Percentiles rank a stretch among this genome's conserved stretches.
Evolutionary conservation across 1,140 invertebrate genomes (phyloP).

Genomic region (Trichonephila inaurata): DNA sequence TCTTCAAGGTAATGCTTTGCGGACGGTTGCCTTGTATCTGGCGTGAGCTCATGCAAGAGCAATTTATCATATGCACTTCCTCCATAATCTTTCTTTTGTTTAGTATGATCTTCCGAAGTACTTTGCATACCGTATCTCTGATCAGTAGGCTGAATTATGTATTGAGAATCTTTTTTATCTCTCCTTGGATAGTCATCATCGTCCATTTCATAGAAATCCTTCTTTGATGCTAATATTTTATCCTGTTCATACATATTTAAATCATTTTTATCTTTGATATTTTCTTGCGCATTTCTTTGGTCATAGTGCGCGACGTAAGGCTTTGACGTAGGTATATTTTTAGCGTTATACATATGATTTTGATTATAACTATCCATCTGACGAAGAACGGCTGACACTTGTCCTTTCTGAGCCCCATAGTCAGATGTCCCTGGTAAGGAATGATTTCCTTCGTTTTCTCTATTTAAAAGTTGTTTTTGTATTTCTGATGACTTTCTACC

Average conservation of each 20-base stretch:
- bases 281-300: constrained; percentile 6
- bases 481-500: constrained; percentile 47
- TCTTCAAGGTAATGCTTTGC: constrained; percentile 73
- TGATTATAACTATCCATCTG: constrained; percentile 64
- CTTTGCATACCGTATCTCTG: not conserved
- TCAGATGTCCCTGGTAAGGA: not conserved
- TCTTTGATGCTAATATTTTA: constrained; percentile 38
- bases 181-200: not conserved
- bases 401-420: constrained; percentile 25
- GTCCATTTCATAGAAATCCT: constrained; percentile 68
- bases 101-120: not conserved
- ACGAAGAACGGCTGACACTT: constrained; percentile 47
- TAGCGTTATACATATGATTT: constrained; percentile 37
- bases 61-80: constrained; percentile 60
- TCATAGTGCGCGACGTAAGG: not conserved
- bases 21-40: constrained; percentile 67
- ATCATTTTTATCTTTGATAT: constrained; percentile 61
- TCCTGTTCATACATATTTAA: constrained; percentile 62
- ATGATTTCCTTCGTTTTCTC: constrained; percentile 20
- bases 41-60: constrained; percentile 52
- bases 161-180: constrained; percentile 59
- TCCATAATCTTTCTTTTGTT: constrained; percentile 29
- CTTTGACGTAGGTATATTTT: not conserved
- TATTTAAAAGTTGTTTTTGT: constrained; percentile 43
- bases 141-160: constrained; percentile 66